Evolutionary conservation across 2,113 vertebrate genomes (phyloP), one percentile per base, ranked within the genome.

Genomic region (Miniopterus natalensis): DNA sequence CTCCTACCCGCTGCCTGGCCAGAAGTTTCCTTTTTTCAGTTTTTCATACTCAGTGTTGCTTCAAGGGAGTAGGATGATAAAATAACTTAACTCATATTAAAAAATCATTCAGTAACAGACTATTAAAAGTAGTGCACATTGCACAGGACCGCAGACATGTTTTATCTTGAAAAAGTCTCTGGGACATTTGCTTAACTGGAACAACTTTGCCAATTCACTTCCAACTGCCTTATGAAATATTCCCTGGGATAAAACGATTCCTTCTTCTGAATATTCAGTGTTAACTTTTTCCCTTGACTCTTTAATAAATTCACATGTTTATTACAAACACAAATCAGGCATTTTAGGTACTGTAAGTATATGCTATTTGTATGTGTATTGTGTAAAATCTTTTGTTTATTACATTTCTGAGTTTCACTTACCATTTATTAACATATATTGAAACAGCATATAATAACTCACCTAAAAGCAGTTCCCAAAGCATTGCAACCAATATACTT

Each of bases 161-260:
- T 97, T 96, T 97, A 97, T 96, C 95, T 97, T 94, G 92, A 97
- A 96, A 97, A 97, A 97, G 96, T 97, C 97, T 97, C 90, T 96
- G 90, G 87, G 96, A 94, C 94, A 95, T 96, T 97, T 96, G 95
- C 97, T 92, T 96, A 97, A 98, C 95, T 96, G 88, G 95, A 96
- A 95, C 94, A 96, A 81, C 96, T 97, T 98, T 98, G 90, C 95
- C 97, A 96, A 97, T 97, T 97, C 95, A 97, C 92, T 97, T 97
- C 95, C 97, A 97, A 97, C 97, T 97, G 97, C 95, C 92, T 36
- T 91, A 42, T 89, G 75, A 97, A 97, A 96, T 97, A 97, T 90
- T 95, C 53, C 17, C 94, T 88, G n/a, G 71, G 55, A 97, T 96
- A 86, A 96, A 96, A 96, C 74, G 92, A 59, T 55, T 95, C 31